phyloP scores from a whole-genome alignment of 2,888 invertebrate species.

The Chaetogeoica ovagalla region DNA sequence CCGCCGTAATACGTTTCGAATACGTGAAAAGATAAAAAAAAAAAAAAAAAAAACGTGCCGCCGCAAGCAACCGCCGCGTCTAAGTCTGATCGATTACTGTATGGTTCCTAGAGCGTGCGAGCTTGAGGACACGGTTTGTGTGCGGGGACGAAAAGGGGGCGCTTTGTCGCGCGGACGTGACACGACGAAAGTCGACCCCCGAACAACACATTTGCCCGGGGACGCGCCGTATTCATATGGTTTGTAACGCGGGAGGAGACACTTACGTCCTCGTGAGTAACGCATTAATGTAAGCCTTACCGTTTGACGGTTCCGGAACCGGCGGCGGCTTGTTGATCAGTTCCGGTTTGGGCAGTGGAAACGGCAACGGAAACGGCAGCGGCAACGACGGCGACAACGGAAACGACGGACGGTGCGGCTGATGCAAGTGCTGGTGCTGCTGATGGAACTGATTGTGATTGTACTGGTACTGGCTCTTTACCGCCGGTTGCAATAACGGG shows the following conservation, averaged over 20 bases:
- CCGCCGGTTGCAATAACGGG: not conserved
- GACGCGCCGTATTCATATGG: too few species aligned
- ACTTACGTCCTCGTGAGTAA: too few species aligned
- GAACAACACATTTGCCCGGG: too few species aligned
- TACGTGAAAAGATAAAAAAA: too few species aligned
- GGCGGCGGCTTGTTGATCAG: not conserved
- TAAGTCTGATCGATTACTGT: constrained; percentile 46
- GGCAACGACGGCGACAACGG: not conserved
- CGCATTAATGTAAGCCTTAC: not conserved
- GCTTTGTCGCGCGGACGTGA: not conserved
- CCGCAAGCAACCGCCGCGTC: constrained; percentile 47
- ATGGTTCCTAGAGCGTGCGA: constrained; percentile 52
- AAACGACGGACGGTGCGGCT: not conserved
- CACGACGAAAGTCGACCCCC: too few species aligned
- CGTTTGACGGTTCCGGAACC: not conserved
- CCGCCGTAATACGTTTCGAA: too few species aligned
- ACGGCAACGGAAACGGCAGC: too few species aligned
- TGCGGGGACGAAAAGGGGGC: too few species aligned
- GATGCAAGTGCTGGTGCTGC: not conserved
- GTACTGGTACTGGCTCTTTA: too few species aligned
- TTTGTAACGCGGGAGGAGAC: too few species aligned
- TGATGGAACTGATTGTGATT: too few species aligned
- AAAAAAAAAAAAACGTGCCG: too few species aligned
- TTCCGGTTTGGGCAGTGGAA: not conserved
- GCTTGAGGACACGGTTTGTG: constrained; percentile 12